These are phyloP conservation scores for Chloebia gouldiae DNA, from an alignment of 2,113 vertebrate species.

Conservation along the genomic window DNA sequence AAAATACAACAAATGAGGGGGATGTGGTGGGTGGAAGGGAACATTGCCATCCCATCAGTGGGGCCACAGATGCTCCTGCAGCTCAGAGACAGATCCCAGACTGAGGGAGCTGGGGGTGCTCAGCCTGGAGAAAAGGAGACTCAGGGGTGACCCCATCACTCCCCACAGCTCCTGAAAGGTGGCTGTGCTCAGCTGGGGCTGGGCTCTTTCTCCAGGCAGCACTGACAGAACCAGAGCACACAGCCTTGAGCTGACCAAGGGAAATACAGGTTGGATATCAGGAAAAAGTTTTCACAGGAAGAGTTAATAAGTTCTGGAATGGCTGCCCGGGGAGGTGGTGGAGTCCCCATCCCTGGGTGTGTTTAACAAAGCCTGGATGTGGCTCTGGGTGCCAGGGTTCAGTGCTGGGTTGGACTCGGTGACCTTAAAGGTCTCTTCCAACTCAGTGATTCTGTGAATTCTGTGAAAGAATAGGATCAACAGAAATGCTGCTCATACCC, in stretches of 20 bases:
- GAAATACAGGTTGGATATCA: not conserved
- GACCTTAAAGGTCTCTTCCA: too few relatives aligned
- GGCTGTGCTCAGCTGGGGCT: not conserved
- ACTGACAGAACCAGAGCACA: not conserved
- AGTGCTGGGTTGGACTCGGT: too few relatives aligned
- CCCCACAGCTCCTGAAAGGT: not conserved
- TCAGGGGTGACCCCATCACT: not conserved
- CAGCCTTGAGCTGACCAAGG: not conserved
- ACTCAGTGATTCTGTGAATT: not conserved
- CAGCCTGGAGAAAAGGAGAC: not conserved
- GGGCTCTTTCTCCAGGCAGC: not conserved
- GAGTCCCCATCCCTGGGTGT: not conserved
- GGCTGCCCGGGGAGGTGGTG: not conserved
- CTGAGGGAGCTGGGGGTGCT: not conserved
- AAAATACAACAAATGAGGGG: not conserved
- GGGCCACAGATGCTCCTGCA: not conserved
- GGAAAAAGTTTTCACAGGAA: accelerated
- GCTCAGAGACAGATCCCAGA: not conserved
- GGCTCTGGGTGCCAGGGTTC: too few relatives aligned
- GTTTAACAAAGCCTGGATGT: too few relatives aligned
- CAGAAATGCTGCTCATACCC: not conserved
- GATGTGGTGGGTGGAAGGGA: not conserved
- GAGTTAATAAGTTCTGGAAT: not conserved
- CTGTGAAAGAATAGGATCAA: not conserved
- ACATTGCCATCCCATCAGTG: not conserved